These are phyloP conservation scores for Rhagologus leucostigma DNA, from an alignment of 2,113 vertebrate species.

Conservation along the genomic window DNA sequence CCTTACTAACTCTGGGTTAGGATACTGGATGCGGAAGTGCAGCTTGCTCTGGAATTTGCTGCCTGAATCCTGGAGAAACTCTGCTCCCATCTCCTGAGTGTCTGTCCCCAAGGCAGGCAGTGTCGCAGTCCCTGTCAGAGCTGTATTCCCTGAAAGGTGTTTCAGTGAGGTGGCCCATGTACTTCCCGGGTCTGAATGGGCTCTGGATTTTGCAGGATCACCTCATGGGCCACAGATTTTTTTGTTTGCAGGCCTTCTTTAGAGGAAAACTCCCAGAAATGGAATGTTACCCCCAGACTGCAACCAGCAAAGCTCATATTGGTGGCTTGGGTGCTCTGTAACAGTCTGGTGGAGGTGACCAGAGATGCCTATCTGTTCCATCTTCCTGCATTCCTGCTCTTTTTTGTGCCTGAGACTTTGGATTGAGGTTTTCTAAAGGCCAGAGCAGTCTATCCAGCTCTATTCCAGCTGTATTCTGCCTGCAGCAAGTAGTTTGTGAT, in stretches of 20 bases:
- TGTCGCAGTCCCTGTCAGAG: background rate
- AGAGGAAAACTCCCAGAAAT: background rate
- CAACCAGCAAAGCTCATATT: background rate
- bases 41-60: background rate
- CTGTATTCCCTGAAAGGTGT: background rate
- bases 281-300: background rate
- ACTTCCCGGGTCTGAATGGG: background rate
- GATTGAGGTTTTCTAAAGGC: background rate
- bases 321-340: background rate
- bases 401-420: background rate
- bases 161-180: background rate
- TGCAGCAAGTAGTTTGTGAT: background rate
- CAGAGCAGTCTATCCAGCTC: background rate
- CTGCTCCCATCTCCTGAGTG: background rate
- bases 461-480: background rate
- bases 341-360: background rate
- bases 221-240: background rate
- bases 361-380: background rate
- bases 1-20: background rate
- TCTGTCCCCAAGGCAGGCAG: background rate
- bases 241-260: background rate
- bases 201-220: background rate
- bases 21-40: background rate
- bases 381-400: background rate
- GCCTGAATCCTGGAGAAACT: background rate